Evolutionary conservation across 2,113 vertebrate genomes (phyloP).

Genomic region (Conger conger): DNA sequence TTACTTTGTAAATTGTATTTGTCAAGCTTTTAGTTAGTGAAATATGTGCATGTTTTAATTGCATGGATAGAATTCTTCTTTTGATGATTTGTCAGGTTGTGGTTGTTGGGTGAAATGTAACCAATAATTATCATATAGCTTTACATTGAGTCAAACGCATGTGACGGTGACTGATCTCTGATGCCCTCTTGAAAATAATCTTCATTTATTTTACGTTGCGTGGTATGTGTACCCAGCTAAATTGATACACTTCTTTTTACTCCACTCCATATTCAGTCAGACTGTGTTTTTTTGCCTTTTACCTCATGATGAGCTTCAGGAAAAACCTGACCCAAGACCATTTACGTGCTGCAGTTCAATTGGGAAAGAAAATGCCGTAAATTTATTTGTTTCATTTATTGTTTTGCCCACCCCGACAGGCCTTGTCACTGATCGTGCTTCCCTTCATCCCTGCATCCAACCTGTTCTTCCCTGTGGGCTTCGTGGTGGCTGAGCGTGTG

Average conservation of each 20-base stretch:
- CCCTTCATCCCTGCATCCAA: constrained; percentile 97
- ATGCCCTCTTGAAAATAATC: no score
- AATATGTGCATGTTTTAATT: no score
- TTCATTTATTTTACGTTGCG: no score
- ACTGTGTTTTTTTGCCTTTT: background rate
- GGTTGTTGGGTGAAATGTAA: no score
- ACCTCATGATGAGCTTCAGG: background rate
- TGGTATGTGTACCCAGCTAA: no score
- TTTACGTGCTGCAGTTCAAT: background rate
- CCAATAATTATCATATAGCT: no score
- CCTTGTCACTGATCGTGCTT: constrained; percentile 87
- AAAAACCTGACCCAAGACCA: background rate
- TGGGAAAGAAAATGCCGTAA: background rate
- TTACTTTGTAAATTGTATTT: no score
- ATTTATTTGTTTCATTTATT: background rate
- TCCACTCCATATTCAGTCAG: background rate
- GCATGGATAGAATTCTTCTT: no score
- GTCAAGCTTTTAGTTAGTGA: no score
- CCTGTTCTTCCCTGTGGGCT: constrained; percentile 97
- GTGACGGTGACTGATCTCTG: no score
- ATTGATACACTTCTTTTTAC: background rate
- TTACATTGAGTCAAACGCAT: no score
- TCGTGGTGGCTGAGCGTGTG: constrained; percentile 94
- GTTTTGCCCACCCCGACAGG: constrained; percentile 62
- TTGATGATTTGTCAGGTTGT: no score